Base-by-base conservation (phyloP, 2,888 invertebrate species). In the Pinctada fucata region DNA sequence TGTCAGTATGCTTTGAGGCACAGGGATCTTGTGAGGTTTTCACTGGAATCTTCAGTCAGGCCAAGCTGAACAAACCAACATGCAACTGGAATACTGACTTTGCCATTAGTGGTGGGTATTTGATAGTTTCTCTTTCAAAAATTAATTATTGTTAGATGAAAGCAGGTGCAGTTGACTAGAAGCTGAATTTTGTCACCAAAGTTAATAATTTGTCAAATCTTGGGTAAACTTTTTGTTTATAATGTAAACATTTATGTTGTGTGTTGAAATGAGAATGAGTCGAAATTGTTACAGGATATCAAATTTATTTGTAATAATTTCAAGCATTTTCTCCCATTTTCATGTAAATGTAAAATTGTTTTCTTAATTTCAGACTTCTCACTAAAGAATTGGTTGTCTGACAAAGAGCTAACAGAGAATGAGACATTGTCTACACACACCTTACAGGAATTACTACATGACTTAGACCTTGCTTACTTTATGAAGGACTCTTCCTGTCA, bases 381-480 rank as follows among this genome's bases (percentile, higher is more conserved):
- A 6, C 65, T 78, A 51, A 69, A 64, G 6, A 48, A 31, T 8
- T 78, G 74, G 74, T 5, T 71, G 31, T 31, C 65, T 47, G 16
- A 68, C 3, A 51, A 64, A 13, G 78, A 74, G 3, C 52, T 74
- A 4, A 10, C 78, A 4, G 13, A 50, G 4, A 3, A 47, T 31
- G 45, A 64, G 45, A 65, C 48, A 6, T 52, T 78, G 50, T 51
- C 68, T 16, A 52, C 66, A 10, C 70, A 78, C 48, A 65, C 74
- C 47, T 64, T 69, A 2, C 70, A 68, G 48, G 70, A 78, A 31
- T 70, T 79, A 49, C 45, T 74, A 8, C 79, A 79, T 67, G 74
- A 74, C 45, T 64, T 79, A 13, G 79, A 75, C 3, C 69, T 79
- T 13, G 74, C 76, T 49, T 72, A 72, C n/a, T 79, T 70, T 76